Base-by-base conservation (phyloP, 2,888 invertebrate genomes). In the Dichetophora obliterata region DNA sequence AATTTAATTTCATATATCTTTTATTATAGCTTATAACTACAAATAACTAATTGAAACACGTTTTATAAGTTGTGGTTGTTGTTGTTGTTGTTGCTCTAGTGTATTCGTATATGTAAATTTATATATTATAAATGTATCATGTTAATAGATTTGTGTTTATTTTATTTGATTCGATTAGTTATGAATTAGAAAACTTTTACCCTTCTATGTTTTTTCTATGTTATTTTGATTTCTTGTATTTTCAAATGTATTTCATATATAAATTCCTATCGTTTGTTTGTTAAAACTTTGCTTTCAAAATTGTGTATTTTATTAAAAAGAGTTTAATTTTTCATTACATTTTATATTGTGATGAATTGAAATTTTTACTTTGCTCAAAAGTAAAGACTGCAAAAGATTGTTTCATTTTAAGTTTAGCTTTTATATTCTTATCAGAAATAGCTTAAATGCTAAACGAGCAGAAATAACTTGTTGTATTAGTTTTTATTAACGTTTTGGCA, bases 1-100 rank as follows among this genome's bases (percentile, higher is more conserved):
- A 24, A 22, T 59, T 59, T 59, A 24, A 22, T 59, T 59, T 22
- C 57, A 24, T 22, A 24, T 24, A 59, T 59, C 24, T 22, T 24
- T 59, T 19, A 19, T 1, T 22, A 54, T 31, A 31, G 19, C 57
- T 27, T 22, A 27, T 19, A 27, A 11, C 57, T 59, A n/a, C 54
- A 31, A 63, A 63, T 31, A 63, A 63, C 63, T 63, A 31, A 63
- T 63, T 63, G 63, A 63, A 63, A 63, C 63, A 63, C 63, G 63
- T 63, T 31, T 24, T 31, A 63, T 63, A 31, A 63, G 27, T 63
- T 31, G 63, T 31, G 27, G 27, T 31, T 31, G 63, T 8, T 31
- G n/a, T 54, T 54, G n/a, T 19, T 6, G n/a, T 54, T 54, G 2
- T 54, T 24, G 19, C 31, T 61, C 31, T 27, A 31, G 54, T 54